Evolutionary conservation across 1,140 invertebrate species (phyloP), one percentile per base, ranked within the genome.

Genomic region (Potamilus streckersoni): DNA sequence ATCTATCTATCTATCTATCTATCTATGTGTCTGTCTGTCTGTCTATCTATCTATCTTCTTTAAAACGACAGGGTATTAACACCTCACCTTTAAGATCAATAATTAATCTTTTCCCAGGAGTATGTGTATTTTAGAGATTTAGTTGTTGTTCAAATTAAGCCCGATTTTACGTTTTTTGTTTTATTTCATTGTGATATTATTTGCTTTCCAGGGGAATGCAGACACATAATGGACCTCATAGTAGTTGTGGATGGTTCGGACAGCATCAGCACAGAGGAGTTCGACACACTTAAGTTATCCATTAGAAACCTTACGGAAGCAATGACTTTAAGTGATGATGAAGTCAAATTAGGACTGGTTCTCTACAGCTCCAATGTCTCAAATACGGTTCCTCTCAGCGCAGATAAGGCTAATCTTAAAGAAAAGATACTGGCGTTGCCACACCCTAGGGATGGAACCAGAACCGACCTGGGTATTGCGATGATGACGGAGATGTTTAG

Each of bases 221-320:
- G 67, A 63, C 59, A 78, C 19, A 55, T 81, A 14, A 58, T 79
- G 23, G 80, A 82, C 49, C 61, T 82, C 14, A 66, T 82, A 4
- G 78, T 75, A 15, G 78, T 82, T 5, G 72, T 82, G 1, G 80
- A 82, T 62, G 74, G 80, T 2, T 80, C 78, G 1, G 80, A 79
- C 19, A 82, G 80, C 68, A 79, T 82, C 8, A 72, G 69, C 14
- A 57, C 74, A 4, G 66, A 73, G 14, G 74, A 80, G 20, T 82
- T 80, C 71, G 20, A 64, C 0, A 77, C 71, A 4, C 20, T 82
- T 56, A 82, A 82, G 23, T 27, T 20, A 13, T 77, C 74, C 14
- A 31, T 80, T 19, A 69, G 71, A 5, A 70, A 79, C 63, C 55
- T 79, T 6, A 74, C 73, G 57, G 73, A 75, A 20, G 69, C 55